Evolutionary conservation across 2,888 invertebrate genomes (phyloP), one percentile per base, ranked within the genome.

Genomic region (Labia minor): DNA sequence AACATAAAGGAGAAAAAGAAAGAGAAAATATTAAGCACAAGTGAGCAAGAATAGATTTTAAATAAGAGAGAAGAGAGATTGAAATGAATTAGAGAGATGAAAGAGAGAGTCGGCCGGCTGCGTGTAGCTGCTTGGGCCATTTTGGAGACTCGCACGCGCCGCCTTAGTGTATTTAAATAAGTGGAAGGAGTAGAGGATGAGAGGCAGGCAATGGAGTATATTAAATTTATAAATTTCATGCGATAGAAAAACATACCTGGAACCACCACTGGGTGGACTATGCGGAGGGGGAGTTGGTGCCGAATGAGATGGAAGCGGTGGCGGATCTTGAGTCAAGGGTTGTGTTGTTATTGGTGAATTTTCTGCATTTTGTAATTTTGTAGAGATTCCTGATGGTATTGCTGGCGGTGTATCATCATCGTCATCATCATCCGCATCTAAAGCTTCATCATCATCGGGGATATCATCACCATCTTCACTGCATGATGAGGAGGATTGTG

Each of bases 111-210:
- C n/a, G 49, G 49, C 49, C 49, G 49, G 49, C 49, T 49, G 49
- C 49, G 49, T 49, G 49, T 49, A 49, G 49, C 49, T 49, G 49
- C 49, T 3, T 49, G 16, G 49, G 49, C 49, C 14, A 49, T 16
- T n/a, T 16, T 14, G 49, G 49, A 49, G 49, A 49, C 49, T 49
- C 49, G 49, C 49, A 49, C 49, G 49, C 49, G 49, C 49, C 49
- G 49, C 49, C 49, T 49, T 49, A 49, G n/a, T 49, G n/a, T 49
- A 10, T 49, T 49, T 49, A 14, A 49, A 16, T 16, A 49, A 49
- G 49, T 10, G 49, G 14, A 16, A n/a, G 16, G 6, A 8, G 49
- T 49, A n/a, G n/a, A n/a, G n/a, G n/a, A n/a, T n/a, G n/a, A n/a
- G n/a, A n/a, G n/a, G 14, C 2, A 49, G 3, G 16, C 3, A n/a